Percentiles rank a stretch among this genome's conserved stretches.
phyloP scores from a whole-genome alignment of 2,113 vertebrate genomes.

The Callopanchax toddi region DNA sequence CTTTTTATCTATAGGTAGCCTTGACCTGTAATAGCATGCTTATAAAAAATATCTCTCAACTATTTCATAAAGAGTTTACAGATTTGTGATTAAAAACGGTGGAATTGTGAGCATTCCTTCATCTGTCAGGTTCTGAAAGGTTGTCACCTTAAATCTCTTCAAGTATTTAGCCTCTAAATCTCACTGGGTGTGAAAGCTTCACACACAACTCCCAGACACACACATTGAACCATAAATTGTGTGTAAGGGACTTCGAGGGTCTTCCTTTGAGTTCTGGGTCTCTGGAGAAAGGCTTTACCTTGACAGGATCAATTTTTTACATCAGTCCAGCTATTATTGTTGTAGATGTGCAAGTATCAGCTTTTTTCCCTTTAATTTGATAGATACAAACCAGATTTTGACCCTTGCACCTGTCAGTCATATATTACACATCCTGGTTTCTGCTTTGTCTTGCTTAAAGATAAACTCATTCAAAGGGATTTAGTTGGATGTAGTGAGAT shows the following conservation, averaged over 20 bases:
- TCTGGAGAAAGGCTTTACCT: conserved; percentile 46
- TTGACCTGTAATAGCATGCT: background rate
- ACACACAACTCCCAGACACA: conserved; percentile 34
- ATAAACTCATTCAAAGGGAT: conserved; percentile 54
- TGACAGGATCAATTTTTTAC: conserved; percentile 54
- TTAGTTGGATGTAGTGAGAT: conserved; percentile 24
- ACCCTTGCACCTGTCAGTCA: conserved; percentile 65
- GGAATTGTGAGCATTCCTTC: conserved; percentile 51
- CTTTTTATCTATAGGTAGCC: conserved; percentile 29
- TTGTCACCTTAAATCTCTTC: conserved; percentile 64
- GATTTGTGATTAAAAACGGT: conserved; percentile 54
- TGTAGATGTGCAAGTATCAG: conserved; percentile 32
- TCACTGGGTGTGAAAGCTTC: conserved; percentile 52
- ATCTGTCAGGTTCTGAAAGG: conserved; percentile 55
- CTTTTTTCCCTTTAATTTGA: conserved; percentile 44
- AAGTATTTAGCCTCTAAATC: conserved; percentile 61
- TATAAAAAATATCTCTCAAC: background rate
- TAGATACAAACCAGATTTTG: conserved; percentile 75
- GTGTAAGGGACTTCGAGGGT: conserved; percentile 35
- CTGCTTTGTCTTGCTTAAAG: conserved; percentile 64
- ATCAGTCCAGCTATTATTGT: conserved; percentile 43
- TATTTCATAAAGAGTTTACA: background rate
- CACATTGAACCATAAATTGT: conserved; percentile 63
- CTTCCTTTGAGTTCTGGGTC: conserved; percentile 55
- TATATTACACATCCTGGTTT: conserved; percentile 69